Base-by-base conservation (phyloP, 2,113 vertebrate genomes). In the Misgurnus mizolepis region DNA sequence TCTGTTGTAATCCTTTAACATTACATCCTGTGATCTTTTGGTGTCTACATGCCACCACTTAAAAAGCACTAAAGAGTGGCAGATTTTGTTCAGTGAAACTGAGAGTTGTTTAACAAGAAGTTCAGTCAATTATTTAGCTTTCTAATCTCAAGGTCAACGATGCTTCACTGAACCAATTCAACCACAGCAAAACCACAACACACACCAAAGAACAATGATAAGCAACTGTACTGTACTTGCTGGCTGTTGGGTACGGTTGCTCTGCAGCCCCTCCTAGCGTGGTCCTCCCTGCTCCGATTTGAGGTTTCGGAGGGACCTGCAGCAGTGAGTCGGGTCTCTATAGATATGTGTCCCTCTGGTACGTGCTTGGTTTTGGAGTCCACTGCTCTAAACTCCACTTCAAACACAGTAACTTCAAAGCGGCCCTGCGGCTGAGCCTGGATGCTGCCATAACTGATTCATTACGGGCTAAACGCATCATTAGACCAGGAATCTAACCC, bases 391-490 rank as follows among this genome's bases (percentile, higher is more conserved):
- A 73, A 85, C 79, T 62, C 34, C 14, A 70, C 82, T 84, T 82
- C 80, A 82, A 83, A 82, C 61, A 68, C 45, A 22, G 76, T 41
- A 76, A 84, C 85, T 80, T 86, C 76, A 86, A 86, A 86, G 82
- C 79, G 68, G 39, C 78, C 67, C 71, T 76, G 47, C 71, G 75
- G 86, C 87, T 87, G 85, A 86, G 82, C 88, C 87, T 69, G 86
- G 81, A 84, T 90, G 82, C 88, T 89, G 90, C 89, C 89, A 89
- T 90, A 87, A 88, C 89, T 89, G 90, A 93, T 91, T 92, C 90
- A 93, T 92, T 90, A 90, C 84, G 67, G 85, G 87, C 91, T 92
- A 91, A 93, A 91, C 70, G 90, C 89, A 65, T 91, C 93, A 92
- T 93, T 93, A 93, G 89, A 85, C 86, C 85, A 87, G 87, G 88